Conservation (phyloP, 2,113 vertebrate genomes). For the Entomyzon cyanotis region DNA sequence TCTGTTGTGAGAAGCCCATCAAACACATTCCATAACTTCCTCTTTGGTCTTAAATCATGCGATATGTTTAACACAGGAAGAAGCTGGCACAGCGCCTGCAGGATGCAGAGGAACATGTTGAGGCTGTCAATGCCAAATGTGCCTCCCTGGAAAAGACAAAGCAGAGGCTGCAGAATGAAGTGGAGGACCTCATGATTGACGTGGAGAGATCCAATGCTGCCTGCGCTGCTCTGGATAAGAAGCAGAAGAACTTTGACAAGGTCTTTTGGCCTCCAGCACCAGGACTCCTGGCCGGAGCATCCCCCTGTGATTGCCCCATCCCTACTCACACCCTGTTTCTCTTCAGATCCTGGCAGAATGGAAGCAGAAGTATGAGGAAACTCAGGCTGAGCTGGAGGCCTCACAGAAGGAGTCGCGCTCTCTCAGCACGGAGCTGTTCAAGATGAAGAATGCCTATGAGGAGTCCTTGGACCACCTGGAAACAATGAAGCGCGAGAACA, state of each 20-base stretch:
- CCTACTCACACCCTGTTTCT: neutral
- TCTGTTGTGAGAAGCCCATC: neutral
- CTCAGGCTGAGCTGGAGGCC: neutral
- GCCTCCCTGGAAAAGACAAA: neutral
- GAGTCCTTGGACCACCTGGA: constrained; percentile 70
- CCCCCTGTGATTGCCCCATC: neutral
- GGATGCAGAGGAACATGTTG: neutral
- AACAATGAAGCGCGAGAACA: constrained; percentile 79
- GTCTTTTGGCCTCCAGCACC: too few relatives aligned
- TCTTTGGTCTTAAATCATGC: neutral
- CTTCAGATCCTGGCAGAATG: neutral
- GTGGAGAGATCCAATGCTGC: neutral
- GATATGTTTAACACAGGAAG: neutral
- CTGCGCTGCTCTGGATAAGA: neutral
- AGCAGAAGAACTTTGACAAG: neutral
- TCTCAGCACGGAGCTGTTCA: neutral
- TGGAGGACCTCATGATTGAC: neutral
- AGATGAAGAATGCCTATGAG: constrained; percentile 26
- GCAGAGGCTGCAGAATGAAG: neutral
- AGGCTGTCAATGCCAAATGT: neutral
- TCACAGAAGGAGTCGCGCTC: neutral
- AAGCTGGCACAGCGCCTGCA: neutral
- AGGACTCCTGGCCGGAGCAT: neutral
- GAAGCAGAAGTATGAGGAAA: neutral
- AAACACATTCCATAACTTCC: neutral